A percentile compares a stretch with the other conserved stretches of the same genome.
phyloP scores from a whole-genome alignment of 1,140 invertebrate genomes.

The Eumaeus atala region DNA sequence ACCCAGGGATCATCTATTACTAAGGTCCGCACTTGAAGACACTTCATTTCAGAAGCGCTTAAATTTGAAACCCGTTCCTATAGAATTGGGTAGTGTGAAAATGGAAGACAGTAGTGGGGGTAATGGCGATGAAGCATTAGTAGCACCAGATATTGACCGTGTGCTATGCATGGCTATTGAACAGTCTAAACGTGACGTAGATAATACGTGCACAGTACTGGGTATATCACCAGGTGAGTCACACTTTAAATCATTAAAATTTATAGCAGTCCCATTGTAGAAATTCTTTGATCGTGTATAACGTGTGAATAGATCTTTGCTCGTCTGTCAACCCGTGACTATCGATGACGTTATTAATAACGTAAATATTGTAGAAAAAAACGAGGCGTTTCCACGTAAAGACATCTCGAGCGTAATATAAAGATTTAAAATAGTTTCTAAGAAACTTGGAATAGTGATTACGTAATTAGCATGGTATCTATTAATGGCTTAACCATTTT shows the following conservation, averaged over 20 bases:
- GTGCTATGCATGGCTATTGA: constrained; percentile 89
- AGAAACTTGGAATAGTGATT: constrained; percentile 6
- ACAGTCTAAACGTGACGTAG: constrained; percentile 88
- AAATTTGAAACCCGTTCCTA: constrained; percentile 83
- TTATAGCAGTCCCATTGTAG: not conserved
- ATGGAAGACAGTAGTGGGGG: constrained; percentile 77
- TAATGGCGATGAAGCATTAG: constrained; percentile 74
- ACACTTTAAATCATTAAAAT: constrained; percentile 13
- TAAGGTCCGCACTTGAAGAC: constrained; percentile 87
- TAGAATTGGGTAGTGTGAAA: constrained; percentile 69
- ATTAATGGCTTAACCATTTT: not conserved
- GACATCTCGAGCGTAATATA: not conserved
- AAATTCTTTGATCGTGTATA: not conserved
- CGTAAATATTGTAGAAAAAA: constrained; percentile 13
- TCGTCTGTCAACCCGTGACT: not conserved
- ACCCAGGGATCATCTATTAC: constrained; percentile 81
- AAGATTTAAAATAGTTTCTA: not conserved
- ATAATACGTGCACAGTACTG: constrained; percentile 86
- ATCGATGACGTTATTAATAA: constrained; percentile 12
- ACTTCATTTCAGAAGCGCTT: constrained; percentile 88
- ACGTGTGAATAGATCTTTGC: not conserved
- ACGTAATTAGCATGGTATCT: constrained; percentile 3
- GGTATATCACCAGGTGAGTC: constrained; percentile 90
- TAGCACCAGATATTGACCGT: constrained; percentile 86
- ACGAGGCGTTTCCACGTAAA: not conserved